Evolutionary conservation across 2,888 invertebrate species (phyloP), one percentile per base, ranked within the genome.

Genomic region (Andrena hattorfiana): DNA sequence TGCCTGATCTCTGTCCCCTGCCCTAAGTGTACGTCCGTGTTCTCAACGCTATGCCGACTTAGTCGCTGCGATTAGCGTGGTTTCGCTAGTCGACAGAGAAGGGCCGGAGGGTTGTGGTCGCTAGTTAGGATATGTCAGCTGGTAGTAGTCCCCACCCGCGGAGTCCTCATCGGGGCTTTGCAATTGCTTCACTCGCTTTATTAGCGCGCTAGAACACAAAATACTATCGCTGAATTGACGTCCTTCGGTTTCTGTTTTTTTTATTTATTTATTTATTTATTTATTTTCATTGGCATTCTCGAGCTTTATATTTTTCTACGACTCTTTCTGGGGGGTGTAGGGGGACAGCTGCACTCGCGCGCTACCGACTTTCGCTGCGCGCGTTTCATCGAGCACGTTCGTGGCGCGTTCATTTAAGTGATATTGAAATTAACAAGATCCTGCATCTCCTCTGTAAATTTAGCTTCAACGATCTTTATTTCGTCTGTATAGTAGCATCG

Each of bases 181-280:
- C 91, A 91, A 92, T 92, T 92, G 92, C 93, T 92, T 93, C 92
- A 92, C 92, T 92, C 90, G 92, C 88, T 92, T 93, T 92, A 92
- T 89, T 90, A 93, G 93, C 92, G 91, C 92, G 91, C 93, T 93
- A 93, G 93, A 93, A 93, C 93, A 93, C 93, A 93, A 93, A 93
- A 93, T 83, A 88, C 88, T 88, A 85, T 89, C 85, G 84, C 88
- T 88, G 86, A 88, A 86, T 86, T 87, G 62, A 74, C 72, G 74
- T 71, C 54, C 64, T 83, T 30, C 35, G 51, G 69, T 70, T 73
- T 30, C 68, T 42, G 4, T 63, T 66, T 63, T 62, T 62, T 48
- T 60, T n/a, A n/a, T 60, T 72, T 23, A 0, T 20, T 35, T 16
- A n/a, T 68, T 78, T 60, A 49, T 6, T 59, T 77, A 49, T 77